These are phyloP conservation scores for Melieria omissa DNA, from an alignment of 2,888 invertebrate species.

Conservation along the genomic window DNA sequence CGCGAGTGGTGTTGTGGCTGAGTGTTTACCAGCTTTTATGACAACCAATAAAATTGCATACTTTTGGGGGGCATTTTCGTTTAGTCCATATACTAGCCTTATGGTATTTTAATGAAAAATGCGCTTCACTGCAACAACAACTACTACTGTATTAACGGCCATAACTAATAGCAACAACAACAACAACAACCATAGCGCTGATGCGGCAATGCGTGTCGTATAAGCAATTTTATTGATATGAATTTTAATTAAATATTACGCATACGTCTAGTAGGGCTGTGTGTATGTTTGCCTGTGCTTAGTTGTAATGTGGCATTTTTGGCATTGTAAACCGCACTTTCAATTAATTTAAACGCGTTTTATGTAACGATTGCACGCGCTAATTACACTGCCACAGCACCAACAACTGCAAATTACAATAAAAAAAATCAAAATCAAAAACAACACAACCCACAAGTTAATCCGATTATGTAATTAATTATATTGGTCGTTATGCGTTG, in stretches of 20 bases:
- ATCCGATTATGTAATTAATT: conserved; percentile 39
- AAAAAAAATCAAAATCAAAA: conserved; percentile 6
- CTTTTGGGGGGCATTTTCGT: conserved; percentile 43
- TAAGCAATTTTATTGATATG: conserved; percentile 13
- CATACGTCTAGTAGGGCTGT: neutral
- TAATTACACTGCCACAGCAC: conserved; percentile 8
- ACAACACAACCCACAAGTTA: conserved; percentile 33
- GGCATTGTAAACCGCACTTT: neutral
- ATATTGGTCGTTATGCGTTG: conserved; percentile 10
- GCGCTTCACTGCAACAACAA: neutral
- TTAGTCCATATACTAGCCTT: conserved; percentile 27
- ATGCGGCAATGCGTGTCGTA: conserved; percentile 1
- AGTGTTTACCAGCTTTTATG: neutral
- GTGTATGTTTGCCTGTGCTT: neutral
- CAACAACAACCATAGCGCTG: neutral
- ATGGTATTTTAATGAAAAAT: conserved; percentile 37
- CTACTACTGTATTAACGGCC: neutral
- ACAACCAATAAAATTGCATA: conserved; percentile 39
- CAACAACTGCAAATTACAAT: neutral
- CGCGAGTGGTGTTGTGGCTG: neutral
- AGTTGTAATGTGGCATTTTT: neutral
- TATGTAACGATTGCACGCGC: conserved; percentile 20
- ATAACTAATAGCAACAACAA: neutral
- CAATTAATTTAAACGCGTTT: conserved; percentile 32
- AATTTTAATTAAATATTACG: conserved; percentile 22